Evolutionary conservation across 1,140 invertebrate genomes (phyloP).

Genomic region (silkworm (Bombyx mori)): DNA sequence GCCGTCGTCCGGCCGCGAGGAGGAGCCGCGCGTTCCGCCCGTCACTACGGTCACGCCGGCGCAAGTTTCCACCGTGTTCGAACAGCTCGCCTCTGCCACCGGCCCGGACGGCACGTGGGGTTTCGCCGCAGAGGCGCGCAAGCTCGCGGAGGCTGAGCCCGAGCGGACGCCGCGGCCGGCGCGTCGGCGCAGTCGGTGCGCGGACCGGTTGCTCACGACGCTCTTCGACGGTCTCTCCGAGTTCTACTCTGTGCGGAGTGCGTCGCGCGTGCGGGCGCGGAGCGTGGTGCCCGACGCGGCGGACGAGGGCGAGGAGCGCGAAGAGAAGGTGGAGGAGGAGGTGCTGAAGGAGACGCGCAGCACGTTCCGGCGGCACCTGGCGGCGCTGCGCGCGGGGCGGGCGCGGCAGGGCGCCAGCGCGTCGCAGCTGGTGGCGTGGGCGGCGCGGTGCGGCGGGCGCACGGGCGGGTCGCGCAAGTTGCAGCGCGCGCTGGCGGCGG

Average conservation of each 20-base stretch:
- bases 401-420: slow-evolving; percentile 74
- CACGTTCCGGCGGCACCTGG: slow-evolving; percentile 55
- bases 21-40: slow-evolving; percentile 16
- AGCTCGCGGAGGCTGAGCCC: slow-evolving; percentile 36
- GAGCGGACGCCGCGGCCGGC: slow-evolving; percentile 39
- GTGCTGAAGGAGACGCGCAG: slow-evolving; percentile 62
- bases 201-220: slow-evolving; percentile 75
- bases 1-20: slow-evolving; percentile 64
- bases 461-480: slow-evolving; percentile 52
- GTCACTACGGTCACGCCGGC: slow-evolving; percentile 15
- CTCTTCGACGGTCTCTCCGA: slow-evolving; percentile 89
- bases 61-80: slow-evolving; percentile 60
- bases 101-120: slow-evolving; percentile 78
- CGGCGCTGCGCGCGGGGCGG: slow-evolving; percentile 53
- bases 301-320: slow-evolving; percentile 9
- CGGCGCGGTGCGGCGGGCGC: slow-evolving; percentile 3
- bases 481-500: slow-evolving; percentile 48
- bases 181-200: slow-evolving; percentile 41
- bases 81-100: slow-evolving; percentile 62
- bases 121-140: slow-evolving; percentile 79
- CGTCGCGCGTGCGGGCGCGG: slow-evolving; percentile 57
- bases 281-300: slow-evolving; percentile 24
- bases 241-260: slow-evolving; percentile 80
- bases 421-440: slow-evolving; percentile 8
- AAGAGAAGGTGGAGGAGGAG: slow-evolving; percentile 12